A percentile compares a stretch with the other conserved stretches of the same genome.
These are phyloP conservation scores for Ariolimax columbianus DNA, from an alignment of 2,888 invertebrate species.

Conservation along the genomic window DNA sequence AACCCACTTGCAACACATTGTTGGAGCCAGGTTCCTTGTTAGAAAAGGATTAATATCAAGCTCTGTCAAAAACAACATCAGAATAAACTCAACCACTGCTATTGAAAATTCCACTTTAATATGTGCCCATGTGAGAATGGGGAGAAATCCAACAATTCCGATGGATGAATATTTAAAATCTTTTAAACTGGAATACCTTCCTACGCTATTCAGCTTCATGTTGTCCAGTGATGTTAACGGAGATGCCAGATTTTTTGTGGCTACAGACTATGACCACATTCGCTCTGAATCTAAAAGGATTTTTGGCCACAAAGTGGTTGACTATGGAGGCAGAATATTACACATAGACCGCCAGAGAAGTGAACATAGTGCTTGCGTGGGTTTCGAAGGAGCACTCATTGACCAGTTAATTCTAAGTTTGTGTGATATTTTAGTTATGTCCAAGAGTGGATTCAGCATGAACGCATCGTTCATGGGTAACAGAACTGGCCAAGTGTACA, in stretches of 20 bases:
- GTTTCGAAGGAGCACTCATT: conserved; percentile 50
- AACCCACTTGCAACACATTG: conserved; percentile 10
- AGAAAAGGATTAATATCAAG: conserved; percentile 7
- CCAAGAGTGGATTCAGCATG: conserved; percentile 55
- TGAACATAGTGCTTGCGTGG: conserved; percentile 28
- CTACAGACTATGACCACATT: conserved; percentile 46
- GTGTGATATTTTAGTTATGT: conserved; percentile 52
- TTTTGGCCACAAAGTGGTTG: conserved; percentile 33
- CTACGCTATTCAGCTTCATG: conserved; percentile 22
- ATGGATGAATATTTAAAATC: conserved; percentile 39
- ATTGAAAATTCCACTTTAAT: conserved; percentile 38
- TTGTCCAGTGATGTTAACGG: conserved; percentile 7
- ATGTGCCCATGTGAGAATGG: conserved; percentile 57
- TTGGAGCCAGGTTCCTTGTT: conserved; percentile 37
- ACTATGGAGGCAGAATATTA: conserved; percentile 49
- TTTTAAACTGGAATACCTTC: conserved; percentile 24
- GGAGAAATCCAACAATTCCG: conserved; percentile 54
- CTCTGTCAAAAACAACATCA: not conserved
- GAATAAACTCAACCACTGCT: not conserved
- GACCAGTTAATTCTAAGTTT: conserved; percentile 52
- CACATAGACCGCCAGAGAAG: conserved; percentile 52
- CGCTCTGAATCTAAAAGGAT: conserved; percentile 11
- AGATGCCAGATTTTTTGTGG: conserved; percentile 38
- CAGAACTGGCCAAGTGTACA: conserved; percentile 7
- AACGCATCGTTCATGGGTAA: conserved; percentile 49